Evolutionary conservation across 2,888 invertebrate species (phyloP).

Genomic region (Archips crataeganus): DNA sequence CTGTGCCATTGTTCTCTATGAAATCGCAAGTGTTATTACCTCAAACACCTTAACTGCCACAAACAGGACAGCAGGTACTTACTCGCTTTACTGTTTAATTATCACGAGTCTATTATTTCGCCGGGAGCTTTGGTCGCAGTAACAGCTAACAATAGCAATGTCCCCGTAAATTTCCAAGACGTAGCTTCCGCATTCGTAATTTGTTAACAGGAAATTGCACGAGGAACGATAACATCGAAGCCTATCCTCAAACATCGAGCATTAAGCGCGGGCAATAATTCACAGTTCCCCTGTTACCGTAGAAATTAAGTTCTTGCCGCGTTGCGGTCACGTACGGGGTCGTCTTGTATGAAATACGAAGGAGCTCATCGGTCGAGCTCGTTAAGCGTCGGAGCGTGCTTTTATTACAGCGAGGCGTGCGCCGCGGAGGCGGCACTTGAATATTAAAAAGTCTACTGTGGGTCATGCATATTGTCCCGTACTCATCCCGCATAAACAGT

Average conservation of each 20-base stretch:
- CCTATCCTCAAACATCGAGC: slow-evolving; percentile 49
- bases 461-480: slow-evolving; percentile 79
- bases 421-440: slow-evolving; percentile 76
- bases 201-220: slow-evolving; percentile 42
- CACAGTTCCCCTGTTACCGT: slow-evolving; percentile 73
- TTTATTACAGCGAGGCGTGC: slow-evolving; percentile 81
- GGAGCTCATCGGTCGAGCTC: slow-evolving; percentile 82
- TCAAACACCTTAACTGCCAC: slow-evolving; percentile 22
- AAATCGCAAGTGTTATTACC: slow-evolving; percentile 25
- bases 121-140: slow-evolving; percentile 21
- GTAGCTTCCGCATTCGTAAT: slow-evolving; percentile 41
- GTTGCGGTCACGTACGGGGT: slow-evolving; percentile 79
- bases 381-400: slow-evolving; percentile 84
- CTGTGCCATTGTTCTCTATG: slow-evolving; percentile 21
- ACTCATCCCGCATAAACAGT: slow-evolving; percentile 56
- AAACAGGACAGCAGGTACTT: slow-evolving; percentile 27
- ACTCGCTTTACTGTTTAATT: slow-evolving; percentile 36
- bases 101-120: slow-evolving; percentile 38
- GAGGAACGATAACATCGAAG: slow-evolving; percentile 37
- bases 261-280: slow-evolving; percentile 68
- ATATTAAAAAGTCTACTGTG: slow-evolving; percentile 78
- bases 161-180: slow-evolving; percentile 44
- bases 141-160: slow-evolving; percentile 40
- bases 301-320: slow-evolving; percentile 67
- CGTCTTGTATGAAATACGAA: slow-evolving; percentile 84